These are phyloP conservation scores for Drosophila formosana DNA, from an alignment of 2,888 invertebrate species.

Conservation along the genomic window DNA sequence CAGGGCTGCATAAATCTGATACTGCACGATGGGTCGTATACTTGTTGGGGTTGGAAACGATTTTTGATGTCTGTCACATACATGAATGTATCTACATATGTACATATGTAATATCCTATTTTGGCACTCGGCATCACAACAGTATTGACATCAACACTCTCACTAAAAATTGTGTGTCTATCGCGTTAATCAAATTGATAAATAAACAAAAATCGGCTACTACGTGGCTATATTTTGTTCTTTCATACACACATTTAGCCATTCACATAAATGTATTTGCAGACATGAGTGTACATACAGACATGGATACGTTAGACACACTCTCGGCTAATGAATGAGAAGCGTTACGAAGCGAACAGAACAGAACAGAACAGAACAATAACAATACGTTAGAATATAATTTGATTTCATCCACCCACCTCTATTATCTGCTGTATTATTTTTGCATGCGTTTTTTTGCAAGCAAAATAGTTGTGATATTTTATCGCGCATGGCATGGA, in stretches of 20 bases:
- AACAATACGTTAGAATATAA: not conserved
- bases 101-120: not conserved
- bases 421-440: constrained; percentile 85
- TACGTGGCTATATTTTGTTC: constrained; percentile 23
- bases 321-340: not conserved
- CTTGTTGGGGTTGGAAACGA: no score
- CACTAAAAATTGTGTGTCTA: constrained; percentile 5
- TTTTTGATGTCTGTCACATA: not conserved
- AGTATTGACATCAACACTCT: constrained; percentile 12
- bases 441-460: constrained; percentile 85
- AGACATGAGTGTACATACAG: constrained; percentile 58
- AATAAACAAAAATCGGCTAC: constrained; percentile 21
- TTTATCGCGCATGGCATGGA: constrained; percentile 86
- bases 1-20: not conserved
- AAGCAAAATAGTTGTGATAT: constrained; percentile 85
- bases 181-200: constrained; percentile 8
- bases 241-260: not conserved
- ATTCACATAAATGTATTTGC: constrained; percentile 18
- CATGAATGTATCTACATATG: not conserved
- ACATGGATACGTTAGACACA: not conserved
- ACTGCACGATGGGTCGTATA: not conserved
- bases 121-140: not conserved
- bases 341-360: not conserved
- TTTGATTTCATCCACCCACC: constrained; percentile 73
- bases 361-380: not conserved